Percentiles rank a stretch among this genome's conserved stretches.
phyloP scores from a whole-genome alignment of 1,140 invertebrate species.

The Asobara japonica region DNA sequence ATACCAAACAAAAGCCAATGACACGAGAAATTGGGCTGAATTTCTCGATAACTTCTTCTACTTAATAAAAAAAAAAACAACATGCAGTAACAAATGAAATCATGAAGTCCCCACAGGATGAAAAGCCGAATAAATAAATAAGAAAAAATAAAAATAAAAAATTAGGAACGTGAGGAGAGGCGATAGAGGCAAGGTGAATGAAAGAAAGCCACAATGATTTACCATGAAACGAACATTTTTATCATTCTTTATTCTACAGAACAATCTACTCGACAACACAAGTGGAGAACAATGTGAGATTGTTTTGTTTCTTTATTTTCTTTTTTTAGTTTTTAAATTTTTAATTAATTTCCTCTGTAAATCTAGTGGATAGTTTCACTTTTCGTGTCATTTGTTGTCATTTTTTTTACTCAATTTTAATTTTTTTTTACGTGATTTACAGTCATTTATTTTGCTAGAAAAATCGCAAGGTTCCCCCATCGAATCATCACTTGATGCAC shows the following conservation, averaged over 20 bases:
- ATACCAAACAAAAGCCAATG: neutral
- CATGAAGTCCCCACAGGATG: neutral
- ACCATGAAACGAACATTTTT: conserved; percentile 53
- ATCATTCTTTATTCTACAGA: conserved; percentile 56
- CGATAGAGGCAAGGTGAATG: conserved; percentile 53
- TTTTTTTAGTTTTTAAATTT: too few relatives aligned
- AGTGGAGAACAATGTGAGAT: conserved; percentile 38
- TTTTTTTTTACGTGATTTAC: neutral
- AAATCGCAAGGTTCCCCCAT: neutral
- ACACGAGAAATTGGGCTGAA: too few relatives aligned
- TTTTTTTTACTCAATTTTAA: neutral
- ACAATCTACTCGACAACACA: conserved; percentile 50
- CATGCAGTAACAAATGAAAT: neutral
- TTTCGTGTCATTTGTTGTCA: neutral
- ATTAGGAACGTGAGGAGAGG: conserved; percentile 20
- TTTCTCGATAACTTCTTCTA: too few relatives aligned
- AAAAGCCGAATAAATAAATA: conserved; percentile 33
- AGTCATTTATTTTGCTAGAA: neutral
- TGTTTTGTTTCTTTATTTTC: conserved; percentile 15
- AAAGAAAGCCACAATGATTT: conserved; percentile 63
- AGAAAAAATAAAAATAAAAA: conserved; percentile 31
- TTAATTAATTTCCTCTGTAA: too few relatives aligned
- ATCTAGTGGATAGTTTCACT: neutral
- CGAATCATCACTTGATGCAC: neutral
- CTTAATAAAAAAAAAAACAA: neutral